Evolutionary conservation across 2,113 vertebrate genomes (phyloP), one percentile per base, ranked within the genome.

Genomic region (Mus spicilegus): DNA sequence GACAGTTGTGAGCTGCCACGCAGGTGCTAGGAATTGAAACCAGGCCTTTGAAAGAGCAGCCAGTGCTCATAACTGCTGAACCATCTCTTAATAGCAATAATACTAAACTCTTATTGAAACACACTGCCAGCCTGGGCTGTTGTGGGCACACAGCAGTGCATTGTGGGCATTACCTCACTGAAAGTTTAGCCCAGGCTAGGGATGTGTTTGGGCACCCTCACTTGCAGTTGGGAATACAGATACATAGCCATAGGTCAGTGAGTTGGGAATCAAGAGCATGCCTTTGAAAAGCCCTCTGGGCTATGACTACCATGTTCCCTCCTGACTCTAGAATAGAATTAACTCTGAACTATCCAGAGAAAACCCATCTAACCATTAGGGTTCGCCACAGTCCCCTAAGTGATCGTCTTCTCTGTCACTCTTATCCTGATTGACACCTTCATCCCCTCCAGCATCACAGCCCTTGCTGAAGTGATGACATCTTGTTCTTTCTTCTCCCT

Each of bases 381-480:
- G 26, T 3, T 70, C 51, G n/a, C 69, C 33, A 88, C 30, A 19
- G 16, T 46, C 36, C 39, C 51, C 20, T 28, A 17, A 30, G 26
- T 42, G 13, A 61, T 61, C 8, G 0, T 16, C 22, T 33, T 0
- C 13, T 86, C 0, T 33, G 39, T 13, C 51, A 49, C n/a, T 73
- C 7, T 1, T n/a, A 14, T 73, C 51, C 58, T 65, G 24, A 87
- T 4, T 16, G 8, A 42, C 36, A 54, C 46, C n/a, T 10, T 17
- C 16, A 26, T 54, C 11, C 5, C 28, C 39, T 63, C 42, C 28
- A 42, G 56, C 49, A 46, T 33, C 76, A 7, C 9, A 42, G 51
- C 36, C n/a, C 67, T 85, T 77, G 58, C 87, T 78, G 42, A 87
- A 80, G 22, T 65, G 22, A 92, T 87, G 14, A 96, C 63, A 42